These are phyloP conservation scores for Knipowitschia caucasica DNA, from an alignment of 2,797 vertebrate species.

Conservation along the genomic window DNA sequence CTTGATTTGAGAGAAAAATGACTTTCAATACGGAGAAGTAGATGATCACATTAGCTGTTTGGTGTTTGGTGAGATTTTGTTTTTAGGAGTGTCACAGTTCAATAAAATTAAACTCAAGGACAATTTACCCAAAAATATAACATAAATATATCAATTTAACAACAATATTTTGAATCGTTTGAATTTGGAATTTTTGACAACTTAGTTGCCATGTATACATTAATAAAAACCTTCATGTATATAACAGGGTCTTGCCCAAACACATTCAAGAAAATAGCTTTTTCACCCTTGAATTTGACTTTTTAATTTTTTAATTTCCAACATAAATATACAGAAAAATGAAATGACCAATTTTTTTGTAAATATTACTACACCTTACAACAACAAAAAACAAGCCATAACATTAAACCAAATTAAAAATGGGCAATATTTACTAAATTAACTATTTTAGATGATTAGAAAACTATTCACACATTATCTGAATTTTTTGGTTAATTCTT, in stretches of 20 bases:
- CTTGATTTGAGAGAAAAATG: slow-evolving; percentile 49
- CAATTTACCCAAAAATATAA: no score
- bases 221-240: not conserved
- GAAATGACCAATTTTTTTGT: no score
- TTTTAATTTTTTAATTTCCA: not conserved
- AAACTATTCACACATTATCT: no score
- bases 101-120: not conserved
- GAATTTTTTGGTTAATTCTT: no score
- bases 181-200: no score
- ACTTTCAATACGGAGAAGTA: slow-evolving; percentile 53
- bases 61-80: slow-evolving; percentile 54
- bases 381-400: not conserved
- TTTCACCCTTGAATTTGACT: not conserved
- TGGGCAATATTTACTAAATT: no score
- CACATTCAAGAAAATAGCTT: not conserved
- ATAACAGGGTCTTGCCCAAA: not conserved
- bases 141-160: no score
- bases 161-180: no score
- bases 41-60: slow-evolving; percentile 66
- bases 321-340: no score
- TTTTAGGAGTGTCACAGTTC: slow-evolving; percentile 3
- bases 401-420: no score
- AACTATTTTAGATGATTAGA: no score
- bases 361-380: not conserved
- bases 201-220: no score